A percentile compares a stretch with the other conserved stretches of the same genome.
Evolutionary conservation across 2,888 invertebrate species (phyloP).

Genomic region (Fragum whitleyi): DNA sequence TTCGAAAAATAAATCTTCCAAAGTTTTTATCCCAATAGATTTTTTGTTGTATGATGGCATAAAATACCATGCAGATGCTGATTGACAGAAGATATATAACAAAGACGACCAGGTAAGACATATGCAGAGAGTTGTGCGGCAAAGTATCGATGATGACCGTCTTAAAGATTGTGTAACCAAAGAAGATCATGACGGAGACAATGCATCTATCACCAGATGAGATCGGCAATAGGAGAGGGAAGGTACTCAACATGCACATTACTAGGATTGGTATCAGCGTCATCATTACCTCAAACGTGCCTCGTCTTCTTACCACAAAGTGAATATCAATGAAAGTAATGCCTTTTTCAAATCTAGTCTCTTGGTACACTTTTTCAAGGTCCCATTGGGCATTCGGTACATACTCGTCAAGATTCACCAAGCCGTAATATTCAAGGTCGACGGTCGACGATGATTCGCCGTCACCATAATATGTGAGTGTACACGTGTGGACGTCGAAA

Average conservation of each 20-base stretch:
- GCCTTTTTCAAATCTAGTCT: background rate
- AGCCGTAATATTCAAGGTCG: background rate
- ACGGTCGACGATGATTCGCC: conserved; percentile 14
- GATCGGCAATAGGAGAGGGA: background rate
- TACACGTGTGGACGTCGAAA: conserved; percentile 23
- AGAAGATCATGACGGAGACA: background rate
- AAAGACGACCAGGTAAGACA: background rate
- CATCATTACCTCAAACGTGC: conserved; percentile 15
- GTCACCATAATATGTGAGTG: conserved; percentile 23
- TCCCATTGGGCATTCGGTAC: conserved; percentile 32
- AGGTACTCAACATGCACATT: background rate
- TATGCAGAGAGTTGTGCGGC: background rate
- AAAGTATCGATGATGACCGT: background rate
- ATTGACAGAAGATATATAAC: background rate
- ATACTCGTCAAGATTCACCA: conserved; percentile 4
- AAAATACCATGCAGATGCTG: background rate
- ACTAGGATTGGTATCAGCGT: background rate
- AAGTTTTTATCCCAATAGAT: background rate
- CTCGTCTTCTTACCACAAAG: conserved; percentile 8
- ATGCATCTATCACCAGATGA: background rate
- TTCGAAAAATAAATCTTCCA: too few relatives aligned
- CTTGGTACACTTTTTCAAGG: background rate
- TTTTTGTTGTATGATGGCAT: background rate
- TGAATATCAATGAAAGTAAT: conserved; percentile 2
- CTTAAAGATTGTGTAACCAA: background rate